These are phyloP conservation scores for Aphyosemion australe DNA, from an alignment of 2,113 vertebrate species.

Conservation along the genomic window DNA sequence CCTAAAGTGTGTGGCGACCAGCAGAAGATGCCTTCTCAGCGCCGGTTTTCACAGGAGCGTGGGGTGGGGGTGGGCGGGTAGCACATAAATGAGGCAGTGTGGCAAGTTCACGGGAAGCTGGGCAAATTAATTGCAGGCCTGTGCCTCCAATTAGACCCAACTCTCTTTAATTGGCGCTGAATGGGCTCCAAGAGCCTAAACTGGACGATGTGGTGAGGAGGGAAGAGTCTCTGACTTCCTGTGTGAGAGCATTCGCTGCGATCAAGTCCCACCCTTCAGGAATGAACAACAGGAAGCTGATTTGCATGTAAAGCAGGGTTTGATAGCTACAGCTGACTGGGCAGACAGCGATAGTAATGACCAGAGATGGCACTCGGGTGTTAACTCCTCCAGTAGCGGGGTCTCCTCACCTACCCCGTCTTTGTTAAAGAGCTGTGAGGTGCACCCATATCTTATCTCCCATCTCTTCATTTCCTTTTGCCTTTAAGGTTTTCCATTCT, in stretches of 20 bases:
- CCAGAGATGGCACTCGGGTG: constrained; percentile 51
- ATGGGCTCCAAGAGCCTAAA: constrained; percentile 70
- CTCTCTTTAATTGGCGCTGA: constrained; percentile 79
- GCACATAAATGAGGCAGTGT: constrained; percentile 50
- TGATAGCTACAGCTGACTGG: constrained; percentile 72
- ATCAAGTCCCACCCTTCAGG: constrained; percentile 57
- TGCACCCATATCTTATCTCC: constrained; percentile 46
- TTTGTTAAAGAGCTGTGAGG: constrained; percentile 5
- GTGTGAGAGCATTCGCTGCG: constrained; percentile 28
- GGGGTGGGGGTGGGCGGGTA: constrained; percentile 44
- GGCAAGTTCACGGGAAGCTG: constrained; percentile 65
- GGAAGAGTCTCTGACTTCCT: constrained; percentile 28
- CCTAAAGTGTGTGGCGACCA: constrained; percentile 53
- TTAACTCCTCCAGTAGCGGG: constrained; percentile 30
- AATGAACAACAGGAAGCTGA: constrained; percentile 72
- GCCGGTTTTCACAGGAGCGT: constrained; percentile 29
- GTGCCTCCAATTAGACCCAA: constrained; percentile 75
- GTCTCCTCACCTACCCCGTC: constrained; percentile 6
- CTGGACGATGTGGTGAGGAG: constrained; percentile 48
- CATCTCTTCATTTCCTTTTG: constrained; percentile 59
- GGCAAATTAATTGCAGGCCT: constrained; percentile 78
- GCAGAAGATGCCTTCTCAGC: constrained; percentile 71
- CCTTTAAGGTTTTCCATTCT: constrained; percentile 36
- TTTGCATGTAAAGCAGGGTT: constrained; percentile 77
- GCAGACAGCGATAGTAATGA: constrained; percentile 66